A percentile compares a stretch with the other conserved stretches of the same genome.
Conservation (phyloP, 1,140 invertebrate genomes). For the Drosophila miranda region DNA sequence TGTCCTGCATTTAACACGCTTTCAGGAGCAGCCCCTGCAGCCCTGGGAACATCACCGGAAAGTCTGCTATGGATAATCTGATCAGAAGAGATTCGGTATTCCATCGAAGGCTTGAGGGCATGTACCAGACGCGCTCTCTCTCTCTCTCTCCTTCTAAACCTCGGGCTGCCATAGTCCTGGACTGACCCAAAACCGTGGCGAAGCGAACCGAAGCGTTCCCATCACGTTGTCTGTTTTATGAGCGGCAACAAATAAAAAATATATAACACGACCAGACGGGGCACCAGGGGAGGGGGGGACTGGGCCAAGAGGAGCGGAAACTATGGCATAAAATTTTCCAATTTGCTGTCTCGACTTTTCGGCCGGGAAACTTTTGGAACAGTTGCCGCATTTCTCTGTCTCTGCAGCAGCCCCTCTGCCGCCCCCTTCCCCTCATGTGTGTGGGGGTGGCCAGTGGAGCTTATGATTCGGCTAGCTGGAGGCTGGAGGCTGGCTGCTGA, state of each 20-base stretch:
- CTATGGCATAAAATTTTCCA: conserved; percentile 75
- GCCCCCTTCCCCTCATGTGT: neutral
- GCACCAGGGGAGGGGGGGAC: conserved; percentile 17
- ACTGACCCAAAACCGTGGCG: neutral
- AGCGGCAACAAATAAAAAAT: conserved; percentile 30
- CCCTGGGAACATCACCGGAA: too few species aligned
- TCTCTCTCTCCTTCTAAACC: too few species aligned
- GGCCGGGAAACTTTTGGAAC: conserved; percentile 61
- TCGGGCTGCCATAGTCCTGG: too few species aligned
- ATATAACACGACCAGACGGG: neutral
- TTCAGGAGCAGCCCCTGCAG: too few species aligned
- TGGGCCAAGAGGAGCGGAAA: conserved; percentile 43
- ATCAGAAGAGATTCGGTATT: too few species aligned
- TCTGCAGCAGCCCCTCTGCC: too few species aligned
- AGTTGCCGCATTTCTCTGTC: conserved; percentile 9
- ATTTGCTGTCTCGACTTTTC: conserved; percentile 73
- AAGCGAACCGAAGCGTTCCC: conserved; percentile 14
- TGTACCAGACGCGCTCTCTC: too few species aligned
- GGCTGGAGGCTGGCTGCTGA: neutral
- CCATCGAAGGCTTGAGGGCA: too few species aligned
- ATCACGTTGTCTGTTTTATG: conserved; percentile 45
- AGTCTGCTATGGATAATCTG: too few species aligned
- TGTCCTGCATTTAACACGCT: too few species aligned
- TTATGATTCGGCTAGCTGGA: conserved; percentile 32
- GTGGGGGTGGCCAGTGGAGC: conserved; percentile 31